Evolutionary conservation across 2,888 invertebrate species (phyloP), one percentile per base, ranked within the genome.

Genomic region (Embidobia sp.): DNA sequence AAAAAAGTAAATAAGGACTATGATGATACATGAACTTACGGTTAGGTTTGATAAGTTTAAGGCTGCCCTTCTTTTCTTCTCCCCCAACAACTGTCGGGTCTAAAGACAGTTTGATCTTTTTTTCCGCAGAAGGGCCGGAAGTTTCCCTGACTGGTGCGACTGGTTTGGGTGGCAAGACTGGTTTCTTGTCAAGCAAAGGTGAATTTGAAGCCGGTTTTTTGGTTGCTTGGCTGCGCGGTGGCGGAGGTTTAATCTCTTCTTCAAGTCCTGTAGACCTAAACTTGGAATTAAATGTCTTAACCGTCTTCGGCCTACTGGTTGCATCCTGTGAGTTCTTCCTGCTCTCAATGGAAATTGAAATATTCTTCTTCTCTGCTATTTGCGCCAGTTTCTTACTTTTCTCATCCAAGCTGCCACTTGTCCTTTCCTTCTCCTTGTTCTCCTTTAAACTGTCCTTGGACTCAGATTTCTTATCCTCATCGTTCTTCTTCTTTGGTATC

Each of bases 261-360:
- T 95, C 96, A 57, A 97, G 90, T 29, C 97, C 97, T 84, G 97
- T 97, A 49, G 96, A 96, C 80, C 98, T 93, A 91, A 97, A 97
- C 90, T 96, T 97, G 0, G 96, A 95, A 90, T 96, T 94, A 88
- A 94, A 96, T 10, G 95, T 95, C 92, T 97, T 98, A 0, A 97
- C 97, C 31, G 97, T 97, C 90, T 96, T 96, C 2, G 96, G 94
- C 83, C 97, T 91, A 57, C 91, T 93, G 7, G 92, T 92, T 53
- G 93, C 92, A 80, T 93, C 93, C 73, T 92, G 92, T 7, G 85
- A 84, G 81, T 85, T 88, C 89, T 94, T 95, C 74, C 95, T 91
- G 61, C 94, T 93, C 91, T 96, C 96, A 81, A 96, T 95, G 0
- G 95, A 95, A 88, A 95, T 95, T 1, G 95, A 94, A 31, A 94